Evolutionary conservation across 2,888 invertebrate genomes (phyloP).

Genomic region (Amphipyra berbera): DNA sequence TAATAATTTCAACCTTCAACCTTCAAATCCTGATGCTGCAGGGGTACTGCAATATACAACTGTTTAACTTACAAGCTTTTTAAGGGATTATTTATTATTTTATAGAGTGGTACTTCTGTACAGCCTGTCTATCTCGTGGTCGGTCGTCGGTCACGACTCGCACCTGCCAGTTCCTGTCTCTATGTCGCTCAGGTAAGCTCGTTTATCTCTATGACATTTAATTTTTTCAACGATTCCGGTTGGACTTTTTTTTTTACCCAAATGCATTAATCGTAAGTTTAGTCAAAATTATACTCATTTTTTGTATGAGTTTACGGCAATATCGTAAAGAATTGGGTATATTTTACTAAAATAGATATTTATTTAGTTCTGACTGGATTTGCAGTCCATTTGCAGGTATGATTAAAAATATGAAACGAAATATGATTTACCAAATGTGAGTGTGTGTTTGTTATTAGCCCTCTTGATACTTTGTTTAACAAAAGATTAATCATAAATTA

Average conservation of each 20-base stretch:
- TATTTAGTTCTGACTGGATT: no score
- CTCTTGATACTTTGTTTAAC: no score
- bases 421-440: no score
- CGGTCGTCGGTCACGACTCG: slow-evolving; percentile 34
- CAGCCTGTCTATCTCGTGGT: background rate
- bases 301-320: background rate
- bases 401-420: no score
- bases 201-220: slow-evolving; percentile 31
- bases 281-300: background rate
- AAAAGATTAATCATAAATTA: no score
- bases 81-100: no score
- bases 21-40: no score
- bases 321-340: background rate
- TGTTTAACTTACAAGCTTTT: no score
- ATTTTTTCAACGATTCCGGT: slow-evolving; percentile 25
- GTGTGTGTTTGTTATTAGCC: no score
- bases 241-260: slow-evolving; percentile 19
- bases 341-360: background rate
- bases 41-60: no score
- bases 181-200: slow-evolving; percentile 49
- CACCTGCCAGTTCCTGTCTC: slow-evolving; percentile 48
- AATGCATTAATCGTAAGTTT: slow-evolving; percentile 6
- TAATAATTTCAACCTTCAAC: no score
- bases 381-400: no score
- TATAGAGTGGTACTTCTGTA: slow-evolving; percentile 19